Percentiles rank a stretch among this genome's conserved stretches.
These are phyloP conservation scores for Habropoda laboriosa DNA, from an alignment of 1,140 invertebrate genomes.

Conservation along the genomic window DNA sequence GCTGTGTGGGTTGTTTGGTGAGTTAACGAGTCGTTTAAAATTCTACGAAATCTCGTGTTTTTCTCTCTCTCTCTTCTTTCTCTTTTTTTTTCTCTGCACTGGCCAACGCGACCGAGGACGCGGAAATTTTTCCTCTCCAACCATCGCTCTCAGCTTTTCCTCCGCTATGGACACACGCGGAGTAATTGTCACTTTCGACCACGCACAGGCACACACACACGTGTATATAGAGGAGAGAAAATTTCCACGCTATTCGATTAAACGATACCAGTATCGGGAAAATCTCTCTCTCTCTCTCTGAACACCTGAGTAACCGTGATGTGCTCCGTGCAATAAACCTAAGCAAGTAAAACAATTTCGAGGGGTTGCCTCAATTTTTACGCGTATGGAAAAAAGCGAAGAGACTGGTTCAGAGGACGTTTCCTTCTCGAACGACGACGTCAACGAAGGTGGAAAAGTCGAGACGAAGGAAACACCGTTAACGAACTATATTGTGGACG, in stretches of 20 bases:
- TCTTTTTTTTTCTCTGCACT: not conserved
- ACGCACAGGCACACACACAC: not conserved
- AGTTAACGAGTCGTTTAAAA: slow-evolving; percentile 37
- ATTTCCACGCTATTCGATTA: slow-evolving; percentile 1
- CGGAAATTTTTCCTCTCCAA: not conserved
- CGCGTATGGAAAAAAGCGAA: not conserved
- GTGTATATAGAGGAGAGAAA: not conserved
- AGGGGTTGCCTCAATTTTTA: no score
- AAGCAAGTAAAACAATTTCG: not conserved
- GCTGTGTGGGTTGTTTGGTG: slow-evolving; percentile 29
- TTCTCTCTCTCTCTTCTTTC: no score
- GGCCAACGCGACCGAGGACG: not conserved
- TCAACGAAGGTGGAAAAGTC: no score
- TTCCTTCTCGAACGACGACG: not conserved
- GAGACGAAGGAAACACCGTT: slow-evolving; percentile 1
- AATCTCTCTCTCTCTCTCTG: not conserved
- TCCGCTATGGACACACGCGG: not conserved
- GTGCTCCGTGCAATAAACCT: not conserved
- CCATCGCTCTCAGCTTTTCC: not conserved
- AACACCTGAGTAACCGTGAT: not conserved
- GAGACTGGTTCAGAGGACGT: not conserved
- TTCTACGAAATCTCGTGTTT: slow-evolving; percentile 17
- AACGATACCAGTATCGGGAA: not conserved
- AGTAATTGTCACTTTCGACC: not conserved
- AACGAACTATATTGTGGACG: slow-evolving; percentile 34